Evolutionary conservation across 1,140 invertebrate species (phyloP), one percentile per base, ranked within the genome.

Genomic region (Cheumatopsyche charites): DNA sequence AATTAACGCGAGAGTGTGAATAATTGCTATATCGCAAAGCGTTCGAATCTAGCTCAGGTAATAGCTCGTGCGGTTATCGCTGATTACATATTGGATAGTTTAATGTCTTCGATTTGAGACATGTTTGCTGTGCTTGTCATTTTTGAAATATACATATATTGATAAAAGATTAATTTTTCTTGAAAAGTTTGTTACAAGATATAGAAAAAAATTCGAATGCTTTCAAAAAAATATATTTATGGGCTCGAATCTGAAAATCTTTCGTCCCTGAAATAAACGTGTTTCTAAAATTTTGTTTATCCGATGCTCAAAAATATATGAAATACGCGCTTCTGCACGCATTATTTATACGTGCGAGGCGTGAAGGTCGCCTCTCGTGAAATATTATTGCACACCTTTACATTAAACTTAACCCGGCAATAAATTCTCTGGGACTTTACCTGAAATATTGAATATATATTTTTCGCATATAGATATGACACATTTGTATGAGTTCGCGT

Each of bases 361-460:
- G 55, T 58, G 19, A 58, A 58, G 55, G 55, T 58, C 55, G 55
- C 17, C 21, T 58, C 21, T 9, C 55, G 55, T 58, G n/a, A 66
- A 66, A 66, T 47, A 66, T 66, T 47, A 58, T 58, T 66, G 21
- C 42, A 66, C 63, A 26, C 42, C 41, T 43, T 43, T 47, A 45
- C 43, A 26, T 47, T 23, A 55, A 55, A 41, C 29, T 68, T 68
- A 55, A 61, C 43, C 49, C 62, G 15, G 52, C 62, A 74, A 74
- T 71, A 74, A 74, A 74, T 74, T 71, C 26, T 49, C 21, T 19
- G 36, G 42, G 68, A 73, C 41, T 73, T 65, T 67, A 71, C 69
- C 68, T 74, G 69, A 67, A 73, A 70, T 73, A 73, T 73, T 73
- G 72, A 73, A 63, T 42, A 63, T 58, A 47, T 47, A 47, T 47